phyloP scores from a whole-genome alignment of 2,113 vertebrate species.

The Origma solitaria region DNA sequence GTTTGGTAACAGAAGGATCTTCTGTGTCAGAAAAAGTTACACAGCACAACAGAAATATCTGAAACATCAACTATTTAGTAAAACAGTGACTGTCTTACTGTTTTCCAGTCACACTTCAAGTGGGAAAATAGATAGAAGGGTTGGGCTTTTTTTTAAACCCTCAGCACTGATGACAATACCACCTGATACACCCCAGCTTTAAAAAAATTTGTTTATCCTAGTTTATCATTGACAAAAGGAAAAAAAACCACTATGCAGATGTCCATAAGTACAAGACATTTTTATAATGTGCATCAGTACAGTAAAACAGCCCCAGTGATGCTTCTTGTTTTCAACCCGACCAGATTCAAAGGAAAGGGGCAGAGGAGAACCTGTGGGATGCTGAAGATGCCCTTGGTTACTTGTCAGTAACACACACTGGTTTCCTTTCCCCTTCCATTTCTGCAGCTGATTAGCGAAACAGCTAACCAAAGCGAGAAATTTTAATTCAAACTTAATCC shows the following conservation, averaged over 20 bases:
- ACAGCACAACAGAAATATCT: not conserved
- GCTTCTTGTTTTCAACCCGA: not conserved
- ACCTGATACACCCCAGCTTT: not conserved
- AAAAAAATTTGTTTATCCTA: not conserved
- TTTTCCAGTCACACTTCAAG: not conserved
- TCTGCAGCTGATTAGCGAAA: conserved; percentile 18
- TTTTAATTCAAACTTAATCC: not conserved
- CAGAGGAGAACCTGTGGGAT: not conserved
- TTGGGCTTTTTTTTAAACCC: not conserved
- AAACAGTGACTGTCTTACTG: not conserved
- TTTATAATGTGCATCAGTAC: not conserved
- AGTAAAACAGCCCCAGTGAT: not conserved
- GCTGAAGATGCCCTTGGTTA: not conserved
- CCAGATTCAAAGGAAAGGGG: not conserved
- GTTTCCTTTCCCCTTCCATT: not conserved
- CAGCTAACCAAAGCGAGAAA: conserved; percentile 47
- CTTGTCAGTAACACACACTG: not conserved
- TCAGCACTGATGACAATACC: not conserved
- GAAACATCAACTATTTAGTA: not conserved
- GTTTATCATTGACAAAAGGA: not conserved
- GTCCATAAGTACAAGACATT: not conserved
- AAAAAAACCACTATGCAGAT: not conserved
- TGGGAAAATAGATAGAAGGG: not conserved
- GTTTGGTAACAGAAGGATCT: not conserved
- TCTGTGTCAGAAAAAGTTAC: not conserved